Percentiles rank a stretch among this genome's conserved stretches.
phyloP scores from a whole-genome alignment of 1,140 invertebrate genomes.

The Pogonomyrmex barbatus region DNA sequence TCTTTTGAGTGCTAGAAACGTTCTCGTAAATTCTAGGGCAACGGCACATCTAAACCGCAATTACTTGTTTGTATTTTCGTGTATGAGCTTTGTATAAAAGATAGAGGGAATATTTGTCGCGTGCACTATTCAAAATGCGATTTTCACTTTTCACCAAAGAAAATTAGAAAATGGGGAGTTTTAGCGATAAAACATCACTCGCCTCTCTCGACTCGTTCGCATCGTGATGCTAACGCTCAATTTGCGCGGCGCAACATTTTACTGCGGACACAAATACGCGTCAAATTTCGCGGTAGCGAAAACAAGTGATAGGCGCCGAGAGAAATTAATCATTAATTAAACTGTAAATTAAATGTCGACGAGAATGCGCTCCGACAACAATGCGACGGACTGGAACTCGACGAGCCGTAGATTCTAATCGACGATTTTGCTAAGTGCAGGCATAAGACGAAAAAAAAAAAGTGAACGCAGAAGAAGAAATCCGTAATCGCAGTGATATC shows the following conservation, averaged over 20 bases:
- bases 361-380: constrained; percentile 31
- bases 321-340: constrained; percentile 50
- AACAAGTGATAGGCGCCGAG: constrained; percentile 25
- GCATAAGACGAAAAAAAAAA: constrained; percentile 30
- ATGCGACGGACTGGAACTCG: constrained; percentile 44
- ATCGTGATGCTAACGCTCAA: constrained; percentile 11
- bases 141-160: neutral
- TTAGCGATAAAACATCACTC: neutral
- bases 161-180: neutral
- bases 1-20: neutral
- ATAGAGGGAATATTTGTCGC: neutral
- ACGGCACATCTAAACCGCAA: neutral
- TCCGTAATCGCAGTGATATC: constrained; percentile 79
- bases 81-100: neutral
- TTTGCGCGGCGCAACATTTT: constrained; percentile 30
- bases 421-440: constrained; percentile 60
- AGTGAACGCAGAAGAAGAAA: constrained; percentile 60
- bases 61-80: neutral
- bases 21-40: constrained; percentile 13
- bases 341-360: constrained; percentile 48
- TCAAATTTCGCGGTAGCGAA: constrained; percentile 28
- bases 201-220: constrained; percentile 43
- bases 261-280: constrained; percentile 9
- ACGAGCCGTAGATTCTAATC: constrained; percentile 62
- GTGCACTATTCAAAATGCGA: neutral